Evolutionary conservation across 53 echinoderm and acorn worm species (phyloP), one percentile per base, ranked within the genome.

Genomic region (Patiria pectinifera): DNA sequence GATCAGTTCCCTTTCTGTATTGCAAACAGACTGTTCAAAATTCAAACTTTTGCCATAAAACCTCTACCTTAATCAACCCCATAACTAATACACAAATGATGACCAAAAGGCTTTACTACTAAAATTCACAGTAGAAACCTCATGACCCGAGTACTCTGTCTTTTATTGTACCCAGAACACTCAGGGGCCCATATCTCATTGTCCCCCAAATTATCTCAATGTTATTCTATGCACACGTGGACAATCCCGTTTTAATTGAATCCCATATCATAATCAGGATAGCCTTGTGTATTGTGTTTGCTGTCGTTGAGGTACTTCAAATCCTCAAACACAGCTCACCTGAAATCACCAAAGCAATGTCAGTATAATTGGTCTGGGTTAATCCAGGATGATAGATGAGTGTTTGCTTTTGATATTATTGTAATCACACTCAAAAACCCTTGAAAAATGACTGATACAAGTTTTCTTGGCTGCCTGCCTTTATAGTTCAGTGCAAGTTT

Each of bases 281-380:
- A 78, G 24, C 79, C 79, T 78, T 78, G 79, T 78, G 45, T 46
- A 78, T 78, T 78, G 79, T 78, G 12, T 78, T 47, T 10, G 47
- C 74, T 74, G 22, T 8, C 74, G 3, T 9, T 74, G 24, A 74
- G 11, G 74, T n/a, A 74, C 74, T 24, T 3, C 4, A 74, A 74
- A 23, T 24, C 24, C 24, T 23, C 24, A 23, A 74, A 24, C 74
- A 74, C 74, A 74, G 19, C 74, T 74, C 74, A n/a, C 74, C 24
- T 74, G 74, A 74, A 74, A 16, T 74, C 24, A 74, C 24, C 4
- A 4, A 15, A 74, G 25, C 24, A 74, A 74, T 74, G 22, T 21
- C 74, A 23, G 22, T 9, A 9, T 74, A n/a, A 74, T 9, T 74
- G 23, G 5, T 23, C n/a, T n/a, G 3, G 25, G 19, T n/a, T 74